Percentiles rank a stretch among this genome's conserved stretches.
Evolutionary conservation across 2,113 vertebrate genomes (phyloP).

Genomic region (Caracal caracal): DNA sequence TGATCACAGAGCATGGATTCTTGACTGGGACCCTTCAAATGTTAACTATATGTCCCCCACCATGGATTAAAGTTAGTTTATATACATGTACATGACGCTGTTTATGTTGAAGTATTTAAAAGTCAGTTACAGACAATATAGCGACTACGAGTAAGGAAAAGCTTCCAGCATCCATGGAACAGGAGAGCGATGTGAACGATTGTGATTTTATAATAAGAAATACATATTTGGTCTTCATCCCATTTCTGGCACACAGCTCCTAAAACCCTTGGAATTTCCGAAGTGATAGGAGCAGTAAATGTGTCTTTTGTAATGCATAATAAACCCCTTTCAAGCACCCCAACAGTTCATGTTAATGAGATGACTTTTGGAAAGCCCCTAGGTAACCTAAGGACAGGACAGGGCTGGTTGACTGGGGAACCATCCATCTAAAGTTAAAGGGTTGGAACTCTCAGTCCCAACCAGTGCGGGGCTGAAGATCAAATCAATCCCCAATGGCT

Average conservation of each 20-base stretch:
- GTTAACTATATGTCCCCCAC: neutral
- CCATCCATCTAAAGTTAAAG: neutral
- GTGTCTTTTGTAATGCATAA: neutral
- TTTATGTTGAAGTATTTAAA: conserved; percentile 16
- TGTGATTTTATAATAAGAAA: neutral
- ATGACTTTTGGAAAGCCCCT: neutral
- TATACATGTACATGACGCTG: neutral
- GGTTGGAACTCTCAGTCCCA: neutral
- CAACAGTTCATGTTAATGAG: neutral
- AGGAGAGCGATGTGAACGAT: neutral
- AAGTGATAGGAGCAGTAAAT: neutral
- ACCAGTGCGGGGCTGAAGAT: neutral
- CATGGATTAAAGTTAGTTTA: neutral
- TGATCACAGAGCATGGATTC: neutral
- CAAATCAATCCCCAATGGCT: neutral
- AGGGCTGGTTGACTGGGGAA: neutral
- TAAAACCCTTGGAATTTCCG: neutral
- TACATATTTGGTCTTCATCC: neutral
- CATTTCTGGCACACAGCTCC: neutral
- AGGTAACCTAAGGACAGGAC: neutral
- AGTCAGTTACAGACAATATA: neutral
- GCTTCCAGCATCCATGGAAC: neutral
- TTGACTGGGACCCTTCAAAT: neutral
- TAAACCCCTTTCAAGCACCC: neutral
- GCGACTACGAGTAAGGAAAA: neutral